Conservation (phyloP, 2,113 vertebrate species). For the Melanerpes formicivorus region DNA sequence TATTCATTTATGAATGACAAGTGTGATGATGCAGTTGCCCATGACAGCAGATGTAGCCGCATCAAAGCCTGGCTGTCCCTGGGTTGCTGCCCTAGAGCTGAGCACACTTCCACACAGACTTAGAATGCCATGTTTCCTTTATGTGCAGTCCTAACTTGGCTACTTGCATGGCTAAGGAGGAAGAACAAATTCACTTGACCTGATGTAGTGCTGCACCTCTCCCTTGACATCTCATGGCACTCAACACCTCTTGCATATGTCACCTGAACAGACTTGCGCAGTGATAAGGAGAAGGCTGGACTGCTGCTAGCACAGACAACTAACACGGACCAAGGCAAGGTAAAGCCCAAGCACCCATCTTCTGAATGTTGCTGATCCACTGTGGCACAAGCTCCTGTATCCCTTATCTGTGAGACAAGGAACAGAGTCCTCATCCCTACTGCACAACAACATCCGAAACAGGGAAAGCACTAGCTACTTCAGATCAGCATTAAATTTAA, state of each 20-base stretch:
- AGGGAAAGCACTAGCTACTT: background rate
- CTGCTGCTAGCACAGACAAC: background rate
- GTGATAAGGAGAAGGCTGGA: background rate
- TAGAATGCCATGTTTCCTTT: background rate
- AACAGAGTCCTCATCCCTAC: background rate
- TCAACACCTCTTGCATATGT: background rate
- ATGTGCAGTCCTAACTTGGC: background rate
- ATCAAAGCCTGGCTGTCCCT: background rate
- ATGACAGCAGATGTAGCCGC: background rate
- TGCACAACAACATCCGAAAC: background rate
- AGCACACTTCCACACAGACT: background rate
- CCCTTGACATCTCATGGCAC: background rate
- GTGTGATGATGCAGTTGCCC: background rate
- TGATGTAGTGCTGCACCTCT: accelerated
- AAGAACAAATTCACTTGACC: background rate
- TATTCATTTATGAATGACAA: background rate
- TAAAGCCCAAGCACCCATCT: background rate
- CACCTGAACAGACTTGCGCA: background rate
- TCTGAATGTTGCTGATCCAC: background rate
- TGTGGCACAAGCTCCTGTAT: background rate
- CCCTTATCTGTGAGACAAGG: background rate
- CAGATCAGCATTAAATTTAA: background rate
- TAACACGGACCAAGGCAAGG: background rate
- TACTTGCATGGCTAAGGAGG: background rate
- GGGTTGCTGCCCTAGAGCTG: background rate